Evolutionary conservation across 2,888 invertebrate species (phyloP).

Genomic region (Caenorhabditis wallacei): DNA sequence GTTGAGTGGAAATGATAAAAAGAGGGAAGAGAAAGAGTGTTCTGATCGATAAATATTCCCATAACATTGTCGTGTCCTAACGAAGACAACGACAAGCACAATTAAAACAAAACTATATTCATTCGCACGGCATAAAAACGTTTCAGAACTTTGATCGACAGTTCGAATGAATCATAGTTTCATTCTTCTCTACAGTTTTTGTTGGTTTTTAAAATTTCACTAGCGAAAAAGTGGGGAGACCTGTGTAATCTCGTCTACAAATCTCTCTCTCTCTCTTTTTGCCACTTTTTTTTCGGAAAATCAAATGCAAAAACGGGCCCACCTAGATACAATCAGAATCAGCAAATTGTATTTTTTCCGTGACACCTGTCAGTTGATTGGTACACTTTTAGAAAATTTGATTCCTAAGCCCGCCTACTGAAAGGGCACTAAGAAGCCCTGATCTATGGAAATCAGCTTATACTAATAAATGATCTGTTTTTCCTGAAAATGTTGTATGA

Average conservation of each 20-base stretch:
- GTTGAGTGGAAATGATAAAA: slow-evolving; percentile 15
- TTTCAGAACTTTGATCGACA: slow-evolving; percentile 23
- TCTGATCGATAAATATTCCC: neutral
- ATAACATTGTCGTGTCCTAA: slow-evolving; percentile 18
- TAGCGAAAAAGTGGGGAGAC: neutral
- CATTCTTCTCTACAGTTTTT: neutral
- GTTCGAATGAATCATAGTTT: neutral
- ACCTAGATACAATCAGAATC: slow-evolving; percentile 24
- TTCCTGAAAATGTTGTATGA: neutral
- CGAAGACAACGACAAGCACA: neutral
- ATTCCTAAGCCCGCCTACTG: slow-evolving; percentile 3
- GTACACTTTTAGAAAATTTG: neutral
- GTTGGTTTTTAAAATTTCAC: neutral
- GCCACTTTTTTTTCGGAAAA: neutral
- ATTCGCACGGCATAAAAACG: slow-evolving; percentile 23
- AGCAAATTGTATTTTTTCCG: slow-evolving; percentile 1
- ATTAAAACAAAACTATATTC: slow-evolving; percentile 5
- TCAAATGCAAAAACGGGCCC: slow-evolving; percentile 5
- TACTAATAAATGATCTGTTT: slow-evolving; percentile 22
- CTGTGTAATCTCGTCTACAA: slow-evolving; percentile 9
- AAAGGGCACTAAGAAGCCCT: slow-evolving; percentile 15
- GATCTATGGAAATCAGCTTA: slow-evolving; percentile 32
- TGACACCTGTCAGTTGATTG: slow-evolving; percentile 25
- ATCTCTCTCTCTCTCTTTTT: neutral
- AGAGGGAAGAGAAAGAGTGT: neutral